These are phyloP conservation scores for Bactericera cockerelli DNA, from an alignment of 1,140 invertebrate genomes.

Conservation along the genomic window DNA sequence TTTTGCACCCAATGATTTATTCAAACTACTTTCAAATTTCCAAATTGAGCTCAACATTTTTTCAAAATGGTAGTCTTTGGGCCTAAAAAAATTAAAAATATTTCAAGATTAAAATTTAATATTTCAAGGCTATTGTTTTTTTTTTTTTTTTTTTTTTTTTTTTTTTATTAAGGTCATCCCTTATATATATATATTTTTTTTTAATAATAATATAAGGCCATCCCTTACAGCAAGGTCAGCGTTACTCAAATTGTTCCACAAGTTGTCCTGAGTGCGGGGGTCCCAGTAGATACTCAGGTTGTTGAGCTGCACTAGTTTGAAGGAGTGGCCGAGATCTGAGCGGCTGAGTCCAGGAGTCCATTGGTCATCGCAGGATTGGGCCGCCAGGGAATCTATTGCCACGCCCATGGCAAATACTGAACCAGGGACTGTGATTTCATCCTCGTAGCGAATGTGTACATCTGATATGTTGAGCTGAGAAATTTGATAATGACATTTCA, in stretches of 20 bases:
- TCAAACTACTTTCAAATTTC: too few species aligned
- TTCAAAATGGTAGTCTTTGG: too few species aligned
- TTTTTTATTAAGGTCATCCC: too few species aligned
- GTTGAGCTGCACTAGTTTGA: slow-evolving; percentile 77
- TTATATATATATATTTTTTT: too few species aligned
- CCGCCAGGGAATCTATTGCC: slow-evolving; percentile 62
- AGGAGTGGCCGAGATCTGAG: slow-evolving; percentile 43
- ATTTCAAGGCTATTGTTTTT: too few species aligned
- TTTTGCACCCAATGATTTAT: too few species aligned
- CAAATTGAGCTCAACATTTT: too few species aligned
- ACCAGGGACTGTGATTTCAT: slow-evolving; percentile 44
- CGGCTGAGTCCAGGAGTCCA: slow-evolving; percentile 68
- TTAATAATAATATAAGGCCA: too few species aligned
- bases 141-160: too few species aligned
- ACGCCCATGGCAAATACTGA: slow-evolving; percentile 71
- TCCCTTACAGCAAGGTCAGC: slow-evolving; percentile 46
- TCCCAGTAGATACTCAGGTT: slow-evolving; percentile 86
- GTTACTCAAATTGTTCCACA: slow-evolving; percentile 49
- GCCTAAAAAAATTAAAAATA: too few species aligned
- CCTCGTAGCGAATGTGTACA: slow-evolving; percentile 94
- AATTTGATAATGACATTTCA: slow-evolving; percentile 16
- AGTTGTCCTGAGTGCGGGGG: slow-evolving; percentile 42
- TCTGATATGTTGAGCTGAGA: slow-evolving; percentile 75
- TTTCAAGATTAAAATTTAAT: too few species aligned
- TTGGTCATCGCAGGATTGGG: slow-evolving; percentile 80